These are phyloP conservation scores for Torymus auratus DNA, from an alignment of 2,888 invertebrate genomes.

Conservation along the genomic window DNA sequence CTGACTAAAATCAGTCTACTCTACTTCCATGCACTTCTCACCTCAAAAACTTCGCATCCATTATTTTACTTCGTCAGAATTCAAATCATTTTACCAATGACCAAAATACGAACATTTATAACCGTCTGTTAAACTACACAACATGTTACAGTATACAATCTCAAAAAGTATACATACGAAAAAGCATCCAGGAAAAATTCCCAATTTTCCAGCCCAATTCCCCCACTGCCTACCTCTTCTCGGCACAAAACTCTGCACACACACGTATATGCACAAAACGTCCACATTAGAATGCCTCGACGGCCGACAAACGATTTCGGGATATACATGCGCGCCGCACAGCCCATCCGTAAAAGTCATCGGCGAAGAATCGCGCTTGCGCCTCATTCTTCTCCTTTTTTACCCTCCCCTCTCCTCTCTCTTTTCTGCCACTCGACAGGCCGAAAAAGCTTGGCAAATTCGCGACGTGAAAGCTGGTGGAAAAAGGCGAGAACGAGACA, in stretches of 20 bases:
- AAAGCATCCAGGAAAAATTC: constrained; percentile 10
- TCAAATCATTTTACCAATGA: too few species aligned
- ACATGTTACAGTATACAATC: too few species aligned
- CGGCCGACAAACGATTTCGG: constrained; percentile 26
- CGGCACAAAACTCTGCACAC: too few species aligned
- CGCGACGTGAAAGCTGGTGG: constrained; percentile 5
- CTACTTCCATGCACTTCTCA: too few species aligned
- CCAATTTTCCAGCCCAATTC: constrained; percentile 19
- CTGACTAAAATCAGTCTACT: too few species aligned
- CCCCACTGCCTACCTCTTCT: background rate
- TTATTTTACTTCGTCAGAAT: too few species aligned
- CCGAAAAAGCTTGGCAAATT: constrained; percentile 27
- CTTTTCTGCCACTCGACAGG: background rate
- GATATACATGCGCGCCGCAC: background rate
- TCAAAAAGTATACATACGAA: background rate
- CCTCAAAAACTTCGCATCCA: too few species aligned
- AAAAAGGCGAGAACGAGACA: background rate
- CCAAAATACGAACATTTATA: too few species aligned
- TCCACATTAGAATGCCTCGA: constrained; percentile 42
- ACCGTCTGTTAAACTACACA: too few species aligned
- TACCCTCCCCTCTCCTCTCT: background rate
- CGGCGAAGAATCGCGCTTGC: constrained; percentile 22
- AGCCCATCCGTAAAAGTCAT: constrained; percentile 47
- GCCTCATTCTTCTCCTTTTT: background rate
- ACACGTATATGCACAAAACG: background rate